phyloP scores from a whole-genome alignment of 2,113 vertebrate species.

The Mastomys natalensis region DNA sequence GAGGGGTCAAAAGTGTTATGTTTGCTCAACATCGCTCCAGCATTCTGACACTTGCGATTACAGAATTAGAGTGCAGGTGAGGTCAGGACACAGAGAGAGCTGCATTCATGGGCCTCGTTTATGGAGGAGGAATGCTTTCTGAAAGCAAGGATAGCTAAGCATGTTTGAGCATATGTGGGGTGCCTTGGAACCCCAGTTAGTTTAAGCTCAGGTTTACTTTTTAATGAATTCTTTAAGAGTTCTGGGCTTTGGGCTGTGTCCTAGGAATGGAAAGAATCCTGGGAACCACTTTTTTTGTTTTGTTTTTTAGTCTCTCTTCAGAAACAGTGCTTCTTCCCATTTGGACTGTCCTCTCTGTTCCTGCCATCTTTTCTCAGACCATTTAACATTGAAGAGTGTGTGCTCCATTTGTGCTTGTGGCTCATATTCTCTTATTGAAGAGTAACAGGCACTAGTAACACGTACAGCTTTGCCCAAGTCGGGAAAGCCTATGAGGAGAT shows the following conservation, averaged over 20 bases:
- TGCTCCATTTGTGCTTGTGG: background rate
- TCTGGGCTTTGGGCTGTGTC: background rate
- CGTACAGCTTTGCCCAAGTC: background rate
- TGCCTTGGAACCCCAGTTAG: background rate
- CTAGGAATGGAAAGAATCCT: background rate
- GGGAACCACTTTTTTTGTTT: background rate
- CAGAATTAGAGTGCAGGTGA: background rate
- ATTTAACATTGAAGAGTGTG: background rate
- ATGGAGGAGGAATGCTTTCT: background rate
- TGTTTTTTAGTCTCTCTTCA: background rate
- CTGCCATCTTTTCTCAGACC: background rate
- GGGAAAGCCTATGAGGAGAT: background rate
- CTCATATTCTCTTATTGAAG: background rate
- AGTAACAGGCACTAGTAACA: no score
- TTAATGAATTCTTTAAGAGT: background rate
- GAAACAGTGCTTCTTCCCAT: background rate
- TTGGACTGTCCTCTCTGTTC: no score
- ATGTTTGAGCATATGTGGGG: background rate
- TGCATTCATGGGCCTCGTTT: background rate
- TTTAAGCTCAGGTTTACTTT: background rate
- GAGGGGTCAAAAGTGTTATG: slow-evolving; percentile 58
- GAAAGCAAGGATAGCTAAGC: background rate
- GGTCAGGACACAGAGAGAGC: slow-evolving; percentile 8
- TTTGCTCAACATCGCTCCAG: slow-evolving; percentile 51
- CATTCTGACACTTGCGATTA: slow-evolving; percentile 17